Conservation (phyloP, 2,888 invertebrate genomes). For the Lasioglossum zephyrum region DNA sequence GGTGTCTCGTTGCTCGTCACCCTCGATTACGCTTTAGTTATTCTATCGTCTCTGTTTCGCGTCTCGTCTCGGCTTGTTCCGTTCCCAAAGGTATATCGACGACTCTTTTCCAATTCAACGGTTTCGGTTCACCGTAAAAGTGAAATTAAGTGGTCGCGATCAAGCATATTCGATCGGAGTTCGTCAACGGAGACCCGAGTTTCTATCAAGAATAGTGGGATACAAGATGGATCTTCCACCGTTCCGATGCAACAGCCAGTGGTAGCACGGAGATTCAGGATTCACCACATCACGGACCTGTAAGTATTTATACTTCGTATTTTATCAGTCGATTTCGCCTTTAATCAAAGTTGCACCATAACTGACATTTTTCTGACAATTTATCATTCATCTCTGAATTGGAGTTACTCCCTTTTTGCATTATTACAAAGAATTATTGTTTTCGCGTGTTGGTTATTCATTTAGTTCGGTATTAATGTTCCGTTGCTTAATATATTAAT, state of each 20-base stretch:
- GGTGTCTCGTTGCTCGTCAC: conserved; percentile 28
- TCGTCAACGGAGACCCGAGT: not conserved
- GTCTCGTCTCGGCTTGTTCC: not conserved
- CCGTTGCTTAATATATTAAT: too few species aligned
- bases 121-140: conserved; percentile 19
- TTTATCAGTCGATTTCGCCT: not conserved
- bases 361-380: not conserved
- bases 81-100: not conserved
- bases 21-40: conserved; percentile 10
- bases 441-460: not conserved
- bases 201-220: not conserved
- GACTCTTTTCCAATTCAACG: not conserved
- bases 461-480: not conserved
- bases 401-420: not conserved
- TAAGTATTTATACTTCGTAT: conserved; percentile 25
- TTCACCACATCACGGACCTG: not conserved
- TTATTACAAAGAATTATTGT: not conserved
- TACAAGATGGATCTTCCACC: conserved; percentile 3
- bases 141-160: conserved; percentile 21
- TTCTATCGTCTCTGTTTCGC: not conserved
- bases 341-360: not conserved
- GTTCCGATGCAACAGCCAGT: conserved; percentile 5
- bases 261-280: conserved; percentile 1
- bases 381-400: not conserved
- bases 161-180: not conserved